phyloP scores from a whole-genome alignment of 1,140 invertebrate species.

The Drosophila lacertosa region DNA sequence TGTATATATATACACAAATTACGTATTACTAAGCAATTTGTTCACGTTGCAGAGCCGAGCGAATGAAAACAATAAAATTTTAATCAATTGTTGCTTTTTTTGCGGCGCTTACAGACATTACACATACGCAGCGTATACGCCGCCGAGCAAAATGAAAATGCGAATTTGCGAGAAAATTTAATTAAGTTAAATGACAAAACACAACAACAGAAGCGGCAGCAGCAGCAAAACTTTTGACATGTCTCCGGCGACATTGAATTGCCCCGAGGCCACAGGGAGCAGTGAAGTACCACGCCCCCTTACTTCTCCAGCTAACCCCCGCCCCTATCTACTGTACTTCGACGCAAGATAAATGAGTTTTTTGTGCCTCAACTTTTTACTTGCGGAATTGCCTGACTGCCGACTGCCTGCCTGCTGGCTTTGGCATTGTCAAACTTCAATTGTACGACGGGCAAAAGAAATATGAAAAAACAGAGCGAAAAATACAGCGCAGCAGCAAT shows the following conservation, averaged over 20 bases:
- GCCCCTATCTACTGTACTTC: background rate
- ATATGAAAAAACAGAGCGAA: conserved; percentile 43
- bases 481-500: conserved; percentile 22
- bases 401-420: conserved; percentile 42
- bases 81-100: conserved; percentile 64
- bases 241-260: conserved; percentile 62
- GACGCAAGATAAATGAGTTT: conserved; percentile 77
- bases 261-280: conserved; percentile 37
- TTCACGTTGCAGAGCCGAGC: background rate
- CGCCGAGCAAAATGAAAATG: conserved; percentile 42
- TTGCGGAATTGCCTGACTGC: conserved; percentile 59
- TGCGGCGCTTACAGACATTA: conserved; percentile 27
- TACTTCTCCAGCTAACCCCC: too few relatives aligned
- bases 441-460: conserved; percentile 50
- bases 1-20: too few relatives aligned
- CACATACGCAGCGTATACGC: conserved; percentile 52
- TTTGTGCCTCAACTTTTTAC: conserved; percentile 57
- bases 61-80: conserved; percentile 69
- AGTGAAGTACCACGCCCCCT: conserved; percentile 12
- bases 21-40: conserved; percentile 39
- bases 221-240: conserved; percentile 61
- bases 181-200: conserved; percentile 76
- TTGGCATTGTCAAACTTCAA: conserved; percentile 69
- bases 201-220: conserved; percentile 19
- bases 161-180: conserved; percentile 73